phyloP scores from a whole-genome alignment of 2,888 invertebrate genomes.

The Lasioglossum calceatum region DNA sequence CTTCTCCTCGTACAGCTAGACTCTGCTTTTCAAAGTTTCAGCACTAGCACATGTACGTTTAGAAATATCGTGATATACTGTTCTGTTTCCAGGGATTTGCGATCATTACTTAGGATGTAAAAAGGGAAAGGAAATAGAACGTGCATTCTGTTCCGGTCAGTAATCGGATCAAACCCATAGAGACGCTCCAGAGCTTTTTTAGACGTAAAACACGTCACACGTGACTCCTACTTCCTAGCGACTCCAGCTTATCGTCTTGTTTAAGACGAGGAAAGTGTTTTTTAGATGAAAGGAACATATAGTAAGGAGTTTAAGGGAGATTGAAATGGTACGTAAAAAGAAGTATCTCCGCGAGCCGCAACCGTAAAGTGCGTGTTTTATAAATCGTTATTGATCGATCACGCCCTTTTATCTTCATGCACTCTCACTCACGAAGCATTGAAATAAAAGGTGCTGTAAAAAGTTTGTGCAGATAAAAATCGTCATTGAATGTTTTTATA shows the following conservation, averaged over 20 bases:
- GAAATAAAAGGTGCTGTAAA: background rate
- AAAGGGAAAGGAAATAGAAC: background rate
- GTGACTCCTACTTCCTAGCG: background rate
- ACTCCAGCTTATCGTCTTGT: slow-evolving; percentile 12
- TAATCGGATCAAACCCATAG: slow-evolving; percentile 1
- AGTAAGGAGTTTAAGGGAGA: background rate
- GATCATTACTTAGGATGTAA: background rate
- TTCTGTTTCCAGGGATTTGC: background rate
- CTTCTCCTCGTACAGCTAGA: background rate
- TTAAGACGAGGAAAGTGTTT: slow-evolving; percentile 19
- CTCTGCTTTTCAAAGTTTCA: background rate
- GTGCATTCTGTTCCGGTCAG: background rate
- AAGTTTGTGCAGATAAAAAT: background rate
- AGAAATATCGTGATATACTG: background rate
- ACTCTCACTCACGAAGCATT: background rate
- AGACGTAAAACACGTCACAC: background rate
- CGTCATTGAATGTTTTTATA: background rate
- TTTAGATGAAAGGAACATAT: slow-evolving; percentile 4
- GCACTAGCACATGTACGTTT: background rate
- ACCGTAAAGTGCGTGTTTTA: background rate
- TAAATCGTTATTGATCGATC: background rate
- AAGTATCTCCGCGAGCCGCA: background rate
- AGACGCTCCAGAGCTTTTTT: background rate
- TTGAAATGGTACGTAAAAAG: background rate
- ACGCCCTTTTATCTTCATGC: background rate